Evolutionary conservation across 2,113 vertebrate species (phyloP).

Genomic region (Rhea americana): DNA sequence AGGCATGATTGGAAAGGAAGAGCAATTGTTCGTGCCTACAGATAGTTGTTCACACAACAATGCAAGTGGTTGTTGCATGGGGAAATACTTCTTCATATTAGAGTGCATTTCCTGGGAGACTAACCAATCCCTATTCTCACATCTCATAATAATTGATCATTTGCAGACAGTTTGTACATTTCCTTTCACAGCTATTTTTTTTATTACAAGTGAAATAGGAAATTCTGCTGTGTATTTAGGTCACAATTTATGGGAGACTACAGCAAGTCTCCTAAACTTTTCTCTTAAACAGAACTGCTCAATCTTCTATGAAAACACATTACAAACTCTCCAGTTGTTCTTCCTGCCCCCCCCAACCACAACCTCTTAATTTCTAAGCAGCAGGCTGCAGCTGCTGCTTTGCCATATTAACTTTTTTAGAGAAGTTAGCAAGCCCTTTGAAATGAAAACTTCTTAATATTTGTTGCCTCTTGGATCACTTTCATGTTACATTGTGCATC

Average conservation of each 20-base stretch:
- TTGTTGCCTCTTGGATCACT: constrained; percentile 42
- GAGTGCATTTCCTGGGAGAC: not conserved
- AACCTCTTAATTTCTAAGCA: not conserved
- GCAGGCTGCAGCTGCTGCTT: constrained; percentile 51
- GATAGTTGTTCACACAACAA: not conserved
- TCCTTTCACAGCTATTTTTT: not conserved
- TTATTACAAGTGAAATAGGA: not conserved
- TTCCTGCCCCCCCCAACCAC: not conserved
- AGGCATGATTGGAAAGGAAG: not conserved
- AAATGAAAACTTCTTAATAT: constrained; percentile 50
- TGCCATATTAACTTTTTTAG: constrained; percentile 12
- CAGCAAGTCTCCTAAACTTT: too few relatives aligned
- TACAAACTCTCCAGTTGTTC: not conserved
- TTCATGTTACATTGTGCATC: constrained; percentile 12
- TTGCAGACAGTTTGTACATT: not conserved
- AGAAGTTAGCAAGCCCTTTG: constrained; percentile 49
- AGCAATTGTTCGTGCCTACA: rapidly evolving
- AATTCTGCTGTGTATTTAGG: not conserved
- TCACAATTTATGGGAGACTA: not conserved
- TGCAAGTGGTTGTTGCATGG: not conserved
- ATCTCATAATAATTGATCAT: not conserved
- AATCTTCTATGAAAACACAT: not conserved
- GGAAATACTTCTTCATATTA: not conserved
- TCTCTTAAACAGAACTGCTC: not conserved
- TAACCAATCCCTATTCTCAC: not conserved